Evolutionary conservation across 1,140 invertebrate genomes (phyloP).

Genomic region (Doryteuthis pealeii): DNA sequence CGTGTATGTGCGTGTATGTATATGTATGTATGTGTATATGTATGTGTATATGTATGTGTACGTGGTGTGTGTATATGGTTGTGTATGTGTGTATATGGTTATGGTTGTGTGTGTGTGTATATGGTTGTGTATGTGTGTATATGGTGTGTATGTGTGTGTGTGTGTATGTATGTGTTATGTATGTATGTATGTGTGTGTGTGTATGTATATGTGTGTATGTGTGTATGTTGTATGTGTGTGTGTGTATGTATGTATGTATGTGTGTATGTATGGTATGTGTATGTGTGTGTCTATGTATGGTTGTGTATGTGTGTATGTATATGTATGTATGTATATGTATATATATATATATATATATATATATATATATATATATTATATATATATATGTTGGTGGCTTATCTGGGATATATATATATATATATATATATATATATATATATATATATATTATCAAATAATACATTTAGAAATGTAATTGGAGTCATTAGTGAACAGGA

Average conservation of each 20-base stretch:
- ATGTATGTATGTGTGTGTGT: slow-evolving; percentile 15
- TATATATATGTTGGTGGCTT: slow-evolving; percentile 64
- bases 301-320: too few species aligned
- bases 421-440: not conserved
- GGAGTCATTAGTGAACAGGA: too few species aligned
- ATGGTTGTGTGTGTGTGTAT: not conserved
- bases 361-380: slow-evolving; percentile 46
- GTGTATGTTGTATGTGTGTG: too few species aligned
- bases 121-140: not conserved
- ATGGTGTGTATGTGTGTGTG: too few species aligned
- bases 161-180: too few species aligned
- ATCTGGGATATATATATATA: not conserved
- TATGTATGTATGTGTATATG: not conserved
- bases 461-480: too few species aligned
- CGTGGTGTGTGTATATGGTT: not conserved
- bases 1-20: not conserved
- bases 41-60: not conserved
- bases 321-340: not conserved
- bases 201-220: not conserved
- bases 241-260: not conserved
- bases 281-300: too few species aligned
- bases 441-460: too few species aligned
- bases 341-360: slow-evolving; percentile 11
- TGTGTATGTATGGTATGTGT: too few species aligned
- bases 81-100: not conserved